Evolutionary conservation across 2,888 invertebrate genomes (phyloP), one percentile per base, ranked within the genome.

Genomic region (Apocheima hispidaria): DNA sequence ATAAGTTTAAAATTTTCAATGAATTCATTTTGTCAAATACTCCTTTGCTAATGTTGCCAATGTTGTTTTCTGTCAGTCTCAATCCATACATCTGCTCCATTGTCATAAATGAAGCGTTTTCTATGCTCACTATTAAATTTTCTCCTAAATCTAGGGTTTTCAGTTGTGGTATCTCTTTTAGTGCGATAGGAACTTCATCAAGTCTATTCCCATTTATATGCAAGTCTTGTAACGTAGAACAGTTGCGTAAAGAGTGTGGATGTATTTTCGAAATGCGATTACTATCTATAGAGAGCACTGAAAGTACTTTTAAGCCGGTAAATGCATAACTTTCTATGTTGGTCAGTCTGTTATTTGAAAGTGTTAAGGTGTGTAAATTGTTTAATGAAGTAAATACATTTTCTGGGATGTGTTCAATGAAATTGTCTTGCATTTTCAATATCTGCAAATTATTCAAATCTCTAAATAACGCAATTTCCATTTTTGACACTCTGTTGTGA

Each of bases 101-200:
- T 71, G 95, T 95, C 83, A 95, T 94, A 79, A 98, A 96, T n/a
- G 96, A 96, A 59, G 96, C 95, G 81, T 96, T 96, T 73, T 95
- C 95, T 74, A 98, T 94, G 71, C 94, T 94, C 52, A 95, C 94
- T 75, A 98, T 96, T 78, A 96, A 95, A 88, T 98, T 98, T 88
- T 97, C 96, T 26, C 97, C 97, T 71, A 98, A 93, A 87, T 97
- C 97, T 65, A 98, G 91, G 18, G 96, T 96, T 85, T 96, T 96
- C 62, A 98, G 87, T 78, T 96, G 94, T 44, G 96, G 96, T 72
- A 97, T 95, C 82, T 95, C 95, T 79, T 94, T 94, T 50, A 97
- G 88, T 44, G 96, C 96, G 69, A 94, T 93, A 56, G 97, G 97
- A 63, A 97, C 95, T 80, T 94, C 94, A 71, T 94, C 94, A 62